Conservation (phyloP, 2,797 vertebrate genomes). For the Lepilemur septentrionalis region DNA sequence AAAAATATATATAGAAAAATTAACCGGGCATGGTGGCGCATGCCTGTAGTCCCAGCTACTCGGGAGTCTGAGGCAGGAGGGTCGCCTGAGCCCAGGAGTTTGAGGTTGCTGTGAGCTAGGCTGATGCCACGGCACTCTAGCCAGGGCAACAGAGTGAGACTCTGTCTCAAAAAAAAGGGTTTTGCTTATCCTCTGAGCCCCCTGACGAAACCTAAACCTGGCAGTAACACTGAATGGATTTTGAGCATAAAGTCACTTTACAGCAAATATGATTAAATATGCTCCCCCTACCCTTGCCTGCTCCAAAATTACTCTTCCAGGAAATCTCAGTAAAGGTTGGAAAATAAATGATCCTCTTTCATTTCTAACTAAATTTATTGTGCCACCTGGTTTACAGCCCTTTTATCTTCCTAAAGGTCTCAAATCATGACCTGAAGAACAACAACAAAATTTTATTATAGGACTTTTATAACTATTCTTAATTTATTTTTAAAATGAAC, state of each 20-base stretch:
- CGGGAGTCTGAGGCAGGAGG: no score
- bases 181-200: not conserved
- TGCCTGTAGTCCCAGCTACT: no score
- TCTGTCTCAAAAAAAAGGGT: no score
- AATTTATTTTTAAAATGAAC: slow-evolving; percentile 45
- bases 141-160: no score
- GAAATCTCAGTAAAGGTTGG: not conserved
- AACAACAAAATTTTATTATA: not conserved
- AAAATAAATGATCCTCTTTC: slow-evolving; percentile 33
- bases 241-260: not conserved
- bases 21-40: no score
- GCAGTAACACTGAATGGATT: not conserved
- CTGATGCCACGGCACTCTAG: no score
- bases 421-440: slow-evolving; percentile 16
- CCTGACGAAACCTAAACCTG: not conserved
- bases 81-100: no score
- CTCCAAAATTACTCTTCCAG: slow-evolving; percentile 59
- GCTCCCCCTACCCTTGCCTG: not conserved
- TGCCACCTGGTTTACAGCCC: not conserved
- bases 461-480: slow-evolving; percentile 16
- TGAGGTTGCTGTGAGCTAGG: no score
- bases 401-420: not conserved
- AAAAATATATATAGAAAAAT: no score
- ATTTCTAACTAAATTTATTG: not conserved
- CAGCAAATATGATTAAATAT: not conserved